phyloP scores from a whole-genome alignment of 2,888 invertebrate genomes.

The Polymixis lichenea region DNA sequence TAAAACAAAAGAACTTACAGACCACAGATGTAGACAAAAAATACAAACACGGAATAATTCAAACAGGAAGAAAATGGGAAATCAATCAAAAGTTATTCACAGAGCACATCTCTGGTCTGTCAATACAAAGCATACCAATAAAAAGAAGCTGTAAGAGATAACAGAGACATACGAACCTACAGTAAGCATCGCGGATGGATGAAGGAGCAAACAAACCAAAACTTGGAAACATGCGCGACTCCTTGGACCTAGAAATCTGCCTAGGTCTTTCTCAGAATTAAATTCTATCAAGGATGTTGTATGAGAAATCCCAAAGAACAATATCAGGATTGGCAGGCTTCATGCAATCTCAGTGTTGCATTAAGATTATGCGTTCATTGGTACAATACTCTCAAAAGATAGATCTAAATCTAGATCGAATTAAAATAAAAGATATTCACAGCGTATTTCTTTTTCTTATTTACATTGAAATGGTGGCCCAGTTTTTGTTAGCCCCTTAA shows the following conservation, averaged over 20 bases:
- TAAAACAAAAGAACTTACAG: constrained; percentile 23
- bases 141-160: constrained; percentile 68
- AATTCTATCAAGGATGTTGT: constrained; percentile 45
- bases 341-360: constrained; percentile 35
- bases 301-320: constrained; percentile 31
- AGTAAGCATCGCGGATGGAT: constrained; percentile 84
- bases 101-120: constrained; percentile 45
- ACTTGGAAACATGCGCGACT: constrained; percentile 90
- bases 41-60: neutral
- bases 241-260: constrained; percentile 88
- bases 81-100: neutral
- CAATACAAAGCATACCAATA: constrained; percentile 39
- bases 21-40: constrained; percentile 42
- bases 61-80: neutral
- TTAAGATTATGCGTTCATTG: constrained; percentile 15
- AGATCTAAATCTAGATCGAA: constrained; percentile 11
- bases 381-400: constrained; percentile 17
- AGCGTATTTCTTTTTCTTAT: neutral
- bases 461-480: neutral
- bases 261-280: constrained; percentile 90
- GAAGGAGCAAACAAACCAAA: constrained; percentile 88
- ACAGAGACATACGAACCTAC: constrained; percentile 77
- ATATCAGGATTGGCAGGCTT: constrained; percentile 34
- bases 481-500: neutral
- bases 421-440: constrained; percentile 1